Conservation (phyloP, 1,140 invertebrate genomes). For the Philopotamus ludificatus region DNA sequence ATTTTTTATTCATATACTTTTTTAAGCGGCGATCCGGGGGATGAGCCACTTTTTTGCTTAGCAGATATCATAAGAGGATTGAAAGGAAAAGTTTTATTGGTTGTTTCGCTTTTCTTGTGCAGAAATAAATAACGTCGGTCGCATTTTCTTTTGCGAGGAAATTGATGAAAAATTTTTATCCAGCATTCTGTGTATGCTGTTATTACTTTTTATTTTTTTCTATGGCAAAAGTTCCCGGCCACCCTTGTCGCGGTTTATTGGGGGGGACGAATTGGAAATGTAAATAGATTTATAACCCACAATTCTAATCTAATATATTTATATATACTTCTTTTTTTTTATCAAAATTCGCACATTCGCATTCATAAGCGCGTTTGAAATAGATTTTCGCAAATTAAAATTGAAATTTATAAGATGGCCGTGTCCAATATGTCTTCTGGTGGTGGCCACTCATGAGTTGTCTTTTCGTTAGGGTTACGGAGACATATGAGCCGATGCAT, state of each 20-base stretch:
- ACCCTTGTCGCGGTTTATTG: not conserved
- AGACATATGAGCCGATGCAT: constrained; percentile 2
- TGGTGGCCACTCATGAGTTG: constrained; percentile 4
- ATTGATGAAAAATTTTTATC: constrained; percentile 20
- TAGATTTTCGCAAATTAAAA: constrained; percentile 22
- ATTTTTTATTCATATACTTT: too few species aligned
- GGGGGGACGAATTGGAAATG: constrained; percentile 9
- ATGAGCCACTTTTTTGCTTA: constrained; percentile 17
- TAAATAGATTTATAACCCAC: constrained; percentile 15
- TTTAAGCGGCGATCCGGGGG: not conserved
- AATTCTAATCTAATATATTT: not conserved
- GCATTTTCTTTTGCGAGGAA: constrained; percentile 17
- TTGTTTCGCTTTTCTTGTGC: constrained; percentile 32
- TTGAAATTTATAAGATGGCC: constrained; percentile 23
- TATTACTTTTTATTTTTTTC: constrained; percentile 9
- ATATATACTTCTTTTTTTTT: too few species aligned
- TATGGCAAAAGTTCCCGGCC: constrained; percentile 6
- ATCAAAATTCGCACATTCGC: too few species aligned
- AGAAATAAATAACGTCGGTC: constrained; percentile 34
- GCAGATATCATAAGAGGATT: constrained; percentile 30
- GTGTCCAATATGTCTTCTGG: constrained; percentile 13
- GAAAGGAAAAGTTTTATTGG: constrained; percentile 33
- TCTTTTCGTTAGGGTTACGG: not conserved
- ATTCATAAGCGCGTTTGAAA: too few species aligned
- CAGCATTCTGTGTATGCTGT: constrained; percentile 9